Evolutionary conservation across 2,888 invertebrate species (phyloP).

Genomic region (Anoncus sp.): DNA sequence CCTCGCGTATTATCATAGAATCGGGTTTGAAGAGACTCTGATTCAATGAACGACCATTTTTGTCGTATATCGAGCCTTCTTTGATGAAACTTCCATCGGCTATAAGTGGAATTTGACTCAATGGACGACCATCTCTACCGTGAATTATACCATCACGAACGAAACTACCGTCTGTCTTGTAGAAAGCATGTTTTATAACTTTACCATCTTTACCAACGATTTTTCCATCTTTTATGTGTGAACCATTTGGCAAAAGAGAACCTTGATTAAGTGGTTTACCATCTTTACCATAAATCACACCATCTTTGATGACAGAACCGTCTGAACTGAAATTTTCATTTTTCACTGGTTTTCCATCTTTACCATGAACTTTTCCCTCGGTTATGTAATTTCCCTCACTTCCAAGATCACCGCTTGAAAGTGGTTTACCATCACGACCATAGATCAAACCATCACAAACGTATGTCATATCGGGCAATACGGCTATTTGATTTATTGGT

Average conservation of each 20-base stretch:
- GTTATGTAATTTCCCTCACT: constrained; percentile 76
- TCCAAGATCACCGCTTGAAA: constrained; percentile 76
- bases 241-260: constrained; percentile 78
- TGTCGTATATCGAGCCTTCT: constrained; percentile 75
- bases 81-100: constrained; percentile 77
- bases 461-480: constrained; percentile 78
- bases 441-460: constrained; percentile 78
- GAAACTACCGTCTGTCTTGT: constrained; percentile 79
- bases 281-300: constrained; percentile 77
- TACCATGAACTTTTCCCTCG: constrained; percentile 78
- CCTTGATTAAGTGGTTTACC: constrained; percentile 78
- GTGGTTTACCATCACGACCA: constrained; percentile 76
- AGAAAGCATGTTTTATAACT: constrained; percentile 77
- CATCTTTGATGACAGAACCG: constrained; percentile 78
- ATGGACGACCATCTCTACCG: constrained; percentile 74
- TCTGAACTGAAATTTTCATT: constrained; percentile 79
- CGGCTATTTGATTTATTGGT: constrained; percentile 74
- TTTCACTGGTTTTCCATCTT: constrained; percentile 79
- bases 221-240: constrained; percentile 79
- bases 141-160: constrained; percentile 79
- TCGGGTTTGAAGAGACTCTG: constrained; percentile 80
- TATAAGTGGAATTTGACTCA: constrained; percentile 79
- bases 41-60: constrained; percentile 72
- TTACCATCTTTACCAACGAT: constrained; percentile 80
- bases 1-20: constrained; percentile 75